Base-by-base conservation (phyloP, 2,888 invertebrate genomes). In the Drosophila maculinotata region DNA sequence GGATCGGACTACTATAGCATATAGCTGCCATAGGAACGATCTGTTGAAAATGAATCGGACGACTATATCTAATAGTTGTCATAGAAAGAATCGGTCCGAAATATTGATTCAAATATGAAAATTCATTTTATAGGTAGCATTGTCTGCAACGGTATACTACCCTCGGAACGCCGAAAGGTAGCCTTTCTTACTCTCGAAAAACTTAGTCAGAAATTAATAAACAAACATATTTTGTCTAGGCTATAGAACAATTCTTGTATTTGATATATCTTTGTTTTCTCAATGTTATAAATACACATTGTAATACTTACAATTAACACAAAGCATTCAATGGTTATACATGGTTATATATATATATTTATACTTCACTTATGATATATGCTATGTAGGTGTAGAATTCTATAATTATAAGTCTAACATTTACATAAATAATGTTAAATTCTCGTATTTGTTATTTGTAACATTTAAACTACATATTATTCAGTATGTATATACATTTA, bases 241-340 rank as follows among this genome's bases (percentile, higher is more conserved):
- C 44, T 69, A 38, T 75, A 57, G 64, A 86, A 70, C 78, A 70
- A 39, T 56, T 83, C 20, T 68, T 78, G 51, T 62, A 53, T 77
- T 72, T 56, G 26, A 62, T 54, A 57, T 48, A 47, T 76, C 30
- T 59, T 74, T 51, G 42, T 44, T 51, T 41, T 49, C 2, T n/a
- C 15, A 39, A 54, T 58, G 41, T 38, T 51, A 41, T 56, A 38
- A 17, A 60, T 68, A 58, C 49, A 68, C 26, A 48, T 58, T 76
- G 23, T 44, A 54, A 64, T 51, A 41, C 58, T 59, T 66, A 64
- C 12, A 51, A 26, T 30, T 67, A 82, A 47, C 60, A 73, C 33
- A 67, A 72, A 65, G 69, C 64, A 52, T 58, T 66, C 33, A 12
- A 51, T 73, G 51, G 9, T 68, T 68, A 71, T 41, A 59, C 30